Evolutionary conservation across 2,888 invertebrate species (phyloP).

Genomic region (Cerceris rybyensis): DNA sequence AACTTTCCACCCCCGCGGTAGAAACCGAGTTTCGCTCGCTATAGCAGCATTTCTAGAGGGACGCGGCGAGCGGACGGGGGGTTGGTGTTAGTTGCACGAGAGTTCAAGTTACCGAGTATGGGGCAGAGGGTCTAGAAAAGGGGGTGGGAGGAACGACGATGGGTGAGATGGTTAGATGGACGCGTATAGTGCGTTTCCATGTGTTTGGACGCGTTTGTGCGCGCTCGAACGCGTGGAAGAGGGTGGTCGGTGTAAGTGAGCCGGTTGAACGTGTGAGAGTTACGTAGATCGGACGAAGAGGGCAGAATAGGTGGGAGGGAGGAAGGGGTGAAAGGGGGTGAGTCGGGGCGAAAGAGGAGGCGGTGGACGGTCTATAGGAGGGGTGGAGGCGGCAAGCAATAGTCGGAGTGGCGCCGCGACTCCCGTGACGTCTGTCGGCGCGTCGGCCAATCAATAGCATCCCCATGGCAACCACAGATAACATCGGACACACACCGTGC

Average conservation of each 20-base stretch:
- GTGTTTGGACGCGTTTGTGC: constrained; percentile 50
- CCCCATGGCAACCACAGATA: constrained; percentile 82
- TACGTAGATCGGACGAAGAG: constrained; percentile 36
- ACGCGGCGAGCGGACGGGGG: constrained; percentile 48
- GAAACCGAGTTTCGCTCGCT: constrained; percentile 20
- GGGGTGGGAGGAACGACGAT: constrained; percentile 16
- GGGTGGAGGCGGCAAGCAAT: constrained; percentile 82
- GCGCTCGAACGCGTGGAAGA: constrained; percentile 46
- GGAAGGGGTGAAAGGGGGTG: constrained; percentile 44
- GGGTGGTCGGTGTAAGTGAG: constrained; percentile 34
- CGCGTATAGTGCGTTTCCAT: constrained; percentile 45
- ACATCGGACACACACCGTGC: constrained; percentile 81
- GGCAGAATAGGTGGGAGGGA: constrained; percentile 43
- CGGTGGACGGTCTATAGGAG: constrained; percentile 59
- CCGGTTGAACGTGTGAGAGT: constrained; percentile 40
- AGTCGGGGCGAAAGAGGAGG: constrained; percentile 37
- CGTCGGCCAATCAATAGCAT: constrained; percentile 82
- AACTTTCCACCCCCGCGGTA: background rate
- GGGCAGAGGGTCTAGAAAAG: constrained; percentile 19
- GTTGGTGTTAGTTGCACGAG: constrained; percentile 47
- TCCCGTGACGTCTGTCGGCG: constrained; percentile 84
- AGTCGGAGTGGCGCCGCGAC: constrained; percentile 83
- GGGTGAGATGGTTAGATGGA: constrained; percentile 36
- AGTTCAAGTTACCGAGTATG: constrained; percentile 59
- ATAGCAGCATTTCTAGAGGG: constrained; percentile 35